phyloP scores from a whole-genome alignment of 2,888 invertebrate genomes.

The Mimachlamys varia region DNA sequence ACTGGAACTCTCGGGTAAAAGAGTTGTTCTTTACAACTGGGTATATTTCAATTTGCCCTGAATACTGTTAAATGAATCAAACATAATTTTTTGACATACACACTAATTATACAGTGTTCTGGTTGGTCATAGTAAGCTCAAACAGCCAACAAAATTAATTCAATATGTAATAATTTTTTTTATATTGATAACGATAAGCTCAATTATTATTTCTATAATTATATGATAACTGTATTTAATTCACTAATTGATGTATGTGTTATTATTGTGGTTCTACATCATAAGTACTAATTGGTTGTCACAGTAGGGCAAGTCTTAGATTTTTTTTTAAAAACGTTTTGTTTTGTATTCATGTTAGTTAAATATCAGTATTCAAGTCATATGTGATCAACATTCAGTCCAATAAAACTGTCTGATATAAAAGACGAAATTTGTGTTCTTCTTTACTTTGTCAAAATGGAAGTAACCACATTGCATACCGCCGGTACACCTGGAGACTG shows the following conservation, averaged over 20 bases:
- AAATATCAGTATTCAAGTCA: slow-evolving; percentile 12
- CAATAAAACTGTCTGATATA: not conserved
- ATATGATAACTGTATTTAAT: not conserved
- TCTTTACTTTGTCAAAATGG: not conserved
- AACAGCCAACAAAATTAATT: not conserved
- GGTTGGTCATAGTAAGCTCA: not conserved
- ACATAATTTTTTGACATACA: too few relatives aligned
- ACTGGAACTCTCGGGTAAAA: too few relatives aligned
- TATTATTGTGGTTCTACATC: not conserved
- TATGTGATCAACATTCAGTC: slow-evolving; percentile 36
- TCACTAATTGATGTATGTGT: slow-evolving; percentile 1
- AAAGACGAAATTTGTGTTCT: not conserved
- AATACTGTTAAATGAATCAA: too few relatives aligned
- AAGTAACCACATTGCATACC: too few relatives aligned
- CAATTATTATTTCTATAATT: slow-evolving; percentile 3
- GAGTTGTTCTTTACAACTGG: too few relatives aligned
- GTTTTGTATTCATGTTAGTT: slow-evolving; percentile 25
- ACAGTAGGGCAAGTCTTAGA: slow-evolving; percentile 7
- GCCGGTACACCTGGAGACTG: too few relatives aligned
- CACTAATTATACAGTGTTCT: too few relatives aligned
- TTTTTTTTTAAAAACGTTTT: not conserved
- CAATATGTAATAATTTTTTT: not conserved
- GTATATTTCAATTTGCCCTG: too few relatives aligned
- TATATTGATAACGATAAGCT: not conserved
- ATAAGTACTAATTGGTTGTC: slow-evolving; percentile 7